Evolutionary conservation across 2,888 invertebrate genomes (phyloP), one percentile per base, ranked within the genome.

Genomic region (Chydorus sphaericus): DNA sequence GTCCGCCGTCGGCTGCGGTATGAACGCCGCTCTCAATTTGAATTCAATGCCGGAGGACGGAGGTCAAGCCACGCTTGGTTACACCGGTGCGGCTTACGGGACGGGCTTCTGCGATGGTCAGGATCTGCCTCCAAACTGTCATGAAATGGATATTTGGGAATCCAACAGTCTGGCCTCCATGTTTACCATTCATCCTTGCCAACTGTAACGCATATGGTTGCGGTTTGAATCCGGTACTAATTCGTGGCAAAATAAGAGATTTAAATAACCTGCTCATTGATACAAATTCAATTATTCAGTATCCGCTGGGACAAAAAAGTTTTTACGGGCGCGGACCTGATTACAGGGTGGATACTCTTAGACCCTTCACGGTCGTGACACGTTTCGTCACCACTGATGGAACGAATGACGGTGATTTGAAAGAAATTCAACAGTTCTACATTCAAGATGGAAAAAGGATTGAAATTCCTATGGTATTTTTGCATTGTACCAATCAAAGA

Each of bases 371-470:
- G 11, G 36, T 59, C 10, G 37, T 59, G 33, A 59, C 59, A 11
- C 59, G 57, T 39, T 59, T 59, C 55, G 39, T 59, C 51, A 58
- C 59, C n/a, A 29, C 28, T 49, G 57, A 59, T 31, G 55, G 55
- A 20, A 58, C 57, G 14, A 55, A 55, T 18, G 50, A 37, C 39
- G 59, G 59, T 38, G 57, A 59, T 11, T 48, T 59, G 4, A 54
- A 55, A 31, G 59, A 58, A 50, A 48, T 59, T 11, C 50, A 54
- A 18, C 31, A 57, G 18, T 23, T 55, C 37, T 59, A 57, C 53
- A 39, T 57, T 4, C 57, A 59, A 29, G 33, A 59, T 29, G 59
- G 59, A 16, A 36, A 50, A 36, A 20, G 38, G 10, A 54, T 59
- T 31, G 37, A 44, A 23, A 57, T 53, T 38, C 28, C 49, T 5